Evolutionary conservation across 2,113 vertebrate species (phyloP).

Genomic region (Melanocharis versteri): DNA sequence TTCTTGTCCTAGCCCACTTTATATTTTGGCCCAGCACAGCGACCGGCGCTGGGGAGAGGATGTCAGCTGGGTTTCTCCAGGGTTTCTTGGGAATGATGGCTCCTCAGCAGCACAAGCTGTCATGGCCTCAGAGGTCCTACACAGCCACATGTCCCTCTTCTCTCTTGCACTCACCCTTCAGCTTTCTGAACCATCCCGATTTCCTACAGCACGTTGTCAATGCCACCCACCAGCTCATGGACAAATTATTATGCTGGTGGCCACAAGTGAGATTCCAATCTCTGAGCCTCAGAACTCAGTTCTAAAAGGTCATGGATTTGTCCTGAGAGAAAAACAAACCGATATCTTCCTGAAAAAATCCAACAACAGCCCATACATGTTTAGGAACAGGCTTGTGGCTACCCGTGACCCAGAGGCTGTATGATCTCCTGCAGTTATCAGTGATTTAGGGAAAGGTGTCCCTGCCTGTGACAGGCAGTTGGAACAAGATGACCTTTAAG

Average conservation of each 20-base stretch:
- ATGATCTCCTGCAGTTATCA: not conserved
- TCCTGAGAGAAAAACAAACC: not conserved
- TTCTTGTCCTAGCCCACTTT: not conserved
- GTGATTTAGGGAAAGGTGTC: not conserved
- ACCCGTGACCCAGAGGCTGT: not conserved
- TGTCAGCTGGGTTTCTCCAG: not conserved
- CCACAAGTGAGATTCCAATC: not conserved
- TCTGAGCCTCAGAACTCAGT: not conserved
- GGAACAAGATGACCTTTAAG: not conserved
- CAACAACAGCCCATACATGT: fast-evolving
- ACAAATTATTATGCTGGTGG: not conserved
- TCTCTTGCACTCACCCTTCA: not conserved
- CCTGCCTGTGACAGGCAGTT: not conserved
- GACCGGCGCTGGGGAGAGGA: fast-evolving
- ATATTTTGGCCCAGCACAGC: not conserved
- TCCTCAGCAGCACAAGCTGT: not conserved
- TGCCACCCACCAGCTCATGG: not conserved
- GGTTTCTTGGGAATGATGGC: not conserved
- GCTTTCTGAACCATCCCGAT: not conserved
- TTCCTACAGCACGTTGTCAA: fast-evolving
- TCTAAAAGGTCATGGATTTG: not conserved
- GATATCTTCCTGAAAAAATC: not conserved
- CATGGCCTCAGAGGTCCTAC: not conserved
- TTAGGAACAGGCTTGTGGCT: not conserved
- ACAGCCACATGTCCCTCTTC: not conserved